These are phyloP conservation scores for Peromyscus leucopus DNA, from an alignment of 2,113 vertebrate genomes.

Conservation along the genomic window DNA sequence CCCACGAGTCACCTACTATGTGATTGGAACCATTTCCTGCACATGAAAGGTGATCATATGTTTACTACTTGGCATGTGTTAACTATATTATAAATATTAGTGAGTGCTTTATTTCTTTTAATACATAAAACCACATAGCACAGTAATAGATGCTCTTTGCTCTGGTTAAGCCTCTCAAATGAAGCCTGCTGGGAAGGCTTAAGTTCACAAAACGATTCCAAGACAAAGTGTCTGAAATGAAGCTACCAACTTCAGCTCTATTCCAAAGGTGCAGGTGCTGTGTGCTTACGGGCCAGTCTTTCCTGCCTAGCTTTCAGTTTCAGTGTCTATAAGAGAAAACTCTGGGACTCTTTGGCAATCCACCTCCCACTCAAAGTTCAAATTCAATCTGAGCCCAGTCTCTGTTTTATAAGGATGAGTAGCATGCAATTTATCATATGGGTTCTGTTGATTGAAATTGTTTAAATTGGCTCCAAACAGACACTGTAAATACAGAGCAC, in stretches of 20 bases:
- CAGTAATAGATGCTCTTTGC: not conserved
- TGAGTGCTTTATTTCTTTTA: slow-evolving; percentile 39
- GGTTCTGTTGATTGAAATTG: slow-evolving; percentile 74
- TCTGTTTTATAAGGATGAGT: slow-evolving; percentile 11
- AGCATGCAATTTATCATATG: slow-evolving; percentile 67
- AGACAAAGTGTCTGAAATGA: not conserved
- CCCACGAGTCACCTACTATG: not conserved
- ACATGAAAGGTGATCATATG: not conserved
- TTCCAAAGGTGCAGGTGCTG: not conserved
- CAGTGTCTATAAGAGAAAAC: slow-evolving; percentile 4
- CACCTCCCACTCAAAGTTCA: not conserved
- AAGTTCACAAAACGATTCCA: not conserved
- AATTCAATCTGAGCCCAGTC: slow-evolving; percentile 33
- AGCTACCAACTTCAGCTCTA: not conserved
- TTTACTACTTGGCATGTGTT: not conserved
- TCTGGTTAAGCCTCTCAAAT: not conserved
- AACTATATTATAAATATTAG: slow-evolving; percentile 24
- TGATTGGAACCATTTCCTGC: not conserved
- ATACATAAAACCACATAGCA: not conserved
- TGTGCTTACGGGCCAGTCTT: not conserved
- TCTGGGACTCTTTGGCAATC: not conserved
- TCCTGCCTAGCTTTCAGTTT: not conserved
- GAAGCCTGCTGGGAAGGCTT: not conserved
- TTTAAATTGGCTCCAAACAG: slow-evolving; percentile 76
- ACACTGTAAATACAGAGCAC: slow-evolving; percentile 61